These are phyloP conservation scores for Melipona quadrifasciata DNA, from an alignment of 1,140 invertebrate species.

Conservation along the genomic window DNA sequence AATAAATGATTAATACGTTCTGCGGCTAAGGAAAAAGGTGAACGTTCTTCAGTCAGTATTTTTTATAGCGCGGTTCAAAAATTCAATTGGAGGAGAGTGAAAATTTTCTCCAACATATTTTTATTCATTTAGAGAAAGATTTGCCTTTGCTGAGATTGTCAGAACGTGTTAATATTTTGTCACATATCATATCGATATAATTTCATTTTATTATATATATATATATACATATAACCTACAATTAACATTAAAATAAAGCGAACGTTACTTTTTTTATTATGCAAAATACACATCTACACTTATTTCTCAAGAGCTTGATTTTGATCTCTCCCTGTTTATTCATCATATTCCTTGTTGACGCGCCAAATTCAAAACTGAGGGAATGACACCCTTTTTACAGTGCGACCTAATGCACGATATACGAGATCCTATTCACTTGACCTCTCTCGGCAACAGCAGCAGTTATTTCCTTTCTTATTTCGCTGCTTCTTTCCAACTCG, in stretches of 20 bases:
- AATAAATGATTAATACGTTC: neutral
- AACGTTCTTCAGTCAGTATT: neutral
- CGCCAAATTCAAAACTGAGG: too few relatives aligned
- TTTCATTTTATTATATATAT: neutral
- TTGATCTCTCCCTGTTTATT: neutral
- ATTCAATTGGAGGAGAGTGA: neutral
- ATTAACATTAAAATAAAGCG: neutral
- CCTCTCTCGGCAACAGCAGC: neutral
- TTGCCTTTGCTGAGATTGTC: neutral
- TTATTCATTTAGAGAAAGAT: neutral
- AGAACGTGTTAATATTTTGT: neutral
- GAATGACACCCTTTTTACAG: too few relatives aligned
- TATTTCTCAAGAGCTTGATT: neutral
- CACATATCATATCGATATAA: neutral
- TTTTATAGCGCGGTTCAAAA: neutral
- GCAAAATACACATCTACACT: conserved; percentile 1
- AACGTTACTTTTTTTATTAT: neutral
- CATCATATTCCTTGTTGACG: neutral
- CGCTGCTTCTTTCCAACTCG: neutral
- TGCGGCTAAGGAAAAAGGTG: neutral
- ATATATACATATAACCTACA: neutral
- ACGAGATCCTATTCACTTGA: too few relatives aligned
- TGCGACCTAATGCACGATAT: too few relatives aligned
- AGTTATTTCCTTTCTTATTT: neutral
- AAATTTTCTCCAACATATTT: neutral